Conservation (phyloP, 2,888 invertebrate genomes). For the Cylloceria caligata region DNA sequence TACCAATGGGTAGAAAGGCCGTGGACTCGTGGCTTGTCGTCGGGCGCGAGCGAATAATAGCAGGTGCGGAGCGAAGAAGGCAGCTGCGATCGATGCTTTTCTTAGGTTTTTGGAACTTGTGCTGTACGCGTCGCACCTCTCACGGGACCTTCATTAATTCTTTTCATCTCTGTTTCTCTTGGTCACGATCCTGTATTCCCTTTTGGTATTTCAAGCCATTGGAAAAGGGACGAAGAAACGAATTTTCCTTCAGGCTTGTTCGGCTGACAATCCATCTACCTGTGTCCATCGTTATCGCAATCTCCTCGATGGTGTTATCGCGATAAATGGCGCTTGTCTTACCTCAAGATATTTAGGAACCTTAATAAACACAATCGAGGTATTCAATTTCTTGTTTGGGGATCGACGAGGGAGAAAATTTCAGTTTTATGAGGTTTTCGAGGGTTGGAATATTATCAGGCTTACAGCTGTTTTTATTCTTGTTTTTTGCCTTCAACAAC, state of each 20-base stretch:
- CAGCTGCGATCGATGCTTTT: constrained; percentile 83
- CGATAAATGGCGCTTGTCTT: constrained; percentile 25
- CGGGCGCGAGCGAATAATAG: constrained; percentile 81
- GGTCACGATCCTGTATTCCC: constrained; percentile 26
- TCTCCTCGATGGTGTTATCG: constrained; percentile 30
- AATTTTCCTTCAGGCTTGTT: constrained; percentile 42
- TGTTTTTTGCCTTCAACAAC: neutral
- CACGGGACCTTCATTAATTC: constrained; percentile 60
- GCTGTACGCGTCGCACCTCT: constrained; percentile 70
- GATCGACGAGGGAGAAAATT: neutral
- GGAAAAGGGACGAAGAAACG: constrained; percentile 20
- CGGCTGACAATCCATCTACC: constrained; percentile 64
- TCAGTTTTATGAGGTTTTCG: neutral
- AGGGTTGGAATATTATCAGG: neutral
- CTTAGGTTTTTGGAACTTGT: constrained; percentile 81
- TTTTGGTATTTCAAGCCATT: constrained; percentile 25
- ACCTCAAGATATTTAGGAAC: neutral
- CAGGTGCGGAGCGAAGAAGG: constrained; percentile 82
- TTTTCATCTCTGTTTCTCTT: constrained; percentile 40
- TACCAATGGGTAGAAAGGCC: constrained; percentile 74
- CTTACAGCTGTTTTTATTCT: neutral
- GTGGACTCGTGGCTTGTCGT: constrained; percentile 73
- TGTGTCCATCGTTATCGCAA: constrained; percentile 7
- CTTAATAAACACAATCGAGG: neutral
- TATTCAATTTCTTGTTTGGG: neutral